phyloP scores from a whole-genome alignment of 2,888 invertebrate species.

The Parnassius apollo region DNA sequence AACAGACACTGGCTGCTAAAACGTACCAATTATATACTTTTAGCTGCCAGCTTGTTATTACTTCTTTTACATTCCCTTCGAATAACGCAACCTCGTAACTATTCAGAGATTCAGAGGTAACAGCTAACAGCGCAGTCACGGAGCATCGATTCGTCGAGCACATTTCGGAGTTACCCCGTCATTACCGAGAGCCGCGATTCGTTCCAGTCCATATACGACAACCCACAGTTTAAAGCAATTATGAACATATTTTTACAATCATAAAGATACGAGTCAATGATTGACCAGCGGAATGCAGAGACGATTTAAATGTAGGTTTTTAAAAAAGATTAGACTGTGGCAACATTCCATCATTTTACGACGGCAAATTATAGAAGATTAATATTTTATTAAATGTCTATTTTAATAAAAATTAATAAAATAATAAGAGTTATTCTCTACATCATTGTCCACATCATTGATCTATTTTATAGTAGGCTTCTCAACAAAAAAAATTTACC shows the following conservation, averaged over 20 bases:
- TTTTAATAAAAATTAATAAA: no score
- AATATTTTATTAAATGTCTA: no score
- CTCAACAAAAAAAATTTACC: no score
- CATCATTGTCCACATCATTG: no score
- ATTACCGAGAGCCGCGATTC: neutral
- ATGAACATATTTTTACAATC: slow-evolving; percentile 1
- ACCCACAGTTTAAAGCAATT: slow-evolving; percentile 2
- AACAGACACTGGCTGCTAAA: no score
- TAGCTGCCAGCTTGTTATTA: neutral
- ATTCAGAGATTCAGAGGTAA: neutral
- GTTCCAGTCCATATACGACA: slow-evolving; percentile 2
- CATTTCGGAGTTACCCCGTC: neutral
- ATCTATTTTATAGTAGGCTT: no score
- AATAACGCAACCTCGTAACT: neutral
- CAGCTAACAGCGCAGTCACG: neutral
- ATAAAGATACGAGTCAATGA: neutral
- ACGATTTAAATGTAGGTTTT: neutral
- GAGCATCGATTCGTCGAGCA: slow-evolving; percentile 1
- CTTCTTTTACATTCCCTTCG: neutral
- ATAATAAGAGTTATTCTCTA: no score
- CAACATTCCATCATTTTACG: no score
- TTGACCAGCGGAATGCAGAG: neutral
- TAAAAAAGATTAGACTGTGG: no score
- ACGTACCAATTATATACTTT: no score
- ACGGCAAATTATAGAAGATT: no score